Base-by-base conservation (phyloP, 2,113 vertebrate genomes). In the Sinocyclocheilus anophthalmus region DNA sequence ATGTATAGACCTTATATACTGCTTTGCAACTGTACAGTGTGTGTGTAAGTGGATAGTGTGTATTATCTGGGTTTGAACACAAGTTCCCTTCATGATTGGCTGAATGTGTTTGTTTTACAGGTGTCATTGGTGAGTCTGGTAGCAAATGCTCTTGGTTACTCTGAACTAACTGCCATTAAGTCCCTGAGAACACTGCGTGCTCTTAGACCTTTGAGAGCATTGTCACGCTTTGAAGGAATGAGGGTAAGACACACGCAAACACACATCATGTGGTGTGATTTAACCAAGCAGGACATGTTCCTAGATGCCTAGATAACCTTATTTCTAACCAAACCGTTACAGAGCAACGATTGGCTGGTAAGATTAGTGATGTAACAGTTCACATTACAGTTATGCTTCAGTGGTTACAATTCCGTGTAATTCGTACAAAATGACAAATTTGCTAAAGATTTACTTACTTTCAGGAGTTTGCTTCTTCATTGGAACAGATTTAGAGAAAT, bases 191-290 rank as follows among this genome's bases (percentile, higher is more conserved):
- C 98, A 48, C 94, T 99, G 87, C 95, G 98, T 92, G 98, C 98
- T 90, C 95, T 99, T 86, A 95, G 98, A 91, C 98, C 98, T 53
- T 90, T 99, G 85, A 96, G 98, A 94, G 98, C 98, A 75, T 94
- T 99, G 91, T 99, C 98, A 90, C 96, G 98, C 65, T 99, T 99
- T 93, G 98, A 99, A 96, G 98, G 98, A 90, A 99, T 99, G 98
- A 96, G 97, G 97, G 98, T 99, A 96, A 97, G 96, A 92, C 33
- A 67, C 7, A 8, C 79, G 26, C 67, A 33, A 18, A 61, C 12
- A 77, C 42, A 76, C 24, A 83, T 37, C 55, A 61, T 57, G 57
- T 42, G 57, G 22, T 13, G 3, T 55, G 24, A 53, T 53, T 33
- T 70, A 83, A 18, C 18, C 24, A 20, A 69, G 24, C 14, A 83